Evolutionary conservation across 2,113 vertebrate genomes (phyloP).

Genomic region (Centropus bengalensis): DNA sequence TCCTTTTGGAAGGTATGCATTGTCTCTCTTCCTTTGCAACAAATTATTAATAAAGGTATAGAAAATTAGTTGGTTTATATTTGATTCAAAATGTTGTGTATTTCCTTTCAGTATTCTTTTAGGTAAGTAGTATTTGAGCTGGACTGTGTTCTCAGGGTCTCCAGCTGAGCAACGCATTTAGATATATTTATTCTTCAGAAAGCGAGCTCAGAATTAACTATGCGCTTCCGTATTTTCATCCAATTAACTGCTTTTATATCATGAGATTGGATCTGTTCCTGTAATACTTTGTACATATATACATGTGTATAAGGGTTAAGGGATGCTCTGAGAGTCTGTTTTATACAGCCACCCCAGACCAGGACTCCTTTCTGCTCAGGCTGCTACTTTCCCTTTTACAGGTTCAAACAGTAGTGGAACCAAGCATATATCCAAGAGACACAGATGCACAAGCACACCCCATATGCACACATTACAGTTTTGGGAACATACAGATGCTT

Average conservation of each 20-base stretch:
- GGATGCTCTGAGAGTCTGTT: background rate
- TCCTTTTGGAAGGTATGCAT: background rate
- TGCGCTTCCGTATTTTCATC: background rate
- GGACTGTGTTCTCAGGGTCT: background rate
- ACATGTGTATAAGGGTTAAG: background rate
- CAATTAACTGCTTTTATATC: background rate
- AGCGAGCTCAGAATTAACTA: background rate
- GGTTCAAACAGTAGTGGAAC: background rate
- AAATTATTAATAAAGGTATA: background rate
- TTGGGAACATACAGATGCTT: background rate
- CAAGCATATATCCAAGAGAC: background rate
- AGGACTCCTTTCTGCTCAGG: background rate
- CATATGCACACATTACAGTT: background rate
- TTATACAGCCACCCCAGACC: background rate
- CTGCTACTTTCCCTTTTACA: background rate
- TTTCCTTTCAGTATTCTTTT: background rate
- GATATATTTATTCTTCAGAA: background rate
- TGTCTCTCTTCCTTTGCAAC: background rate
- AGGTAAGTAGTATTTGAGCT: background rate
- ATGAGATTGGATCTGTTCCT: background rate
- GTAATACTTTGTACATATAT: background rate
- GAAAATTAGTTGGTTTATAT: background rate
- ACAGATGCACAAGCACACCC: background rate
- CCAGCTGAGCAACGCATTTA: background rate
- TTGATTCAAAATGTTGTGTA: background rate